These are phyloP conservation scores for Stictocephala bisonia DNA, from an alignment of 2,888 invertebrate genomes.

Conservation along the genomic window DNA sequence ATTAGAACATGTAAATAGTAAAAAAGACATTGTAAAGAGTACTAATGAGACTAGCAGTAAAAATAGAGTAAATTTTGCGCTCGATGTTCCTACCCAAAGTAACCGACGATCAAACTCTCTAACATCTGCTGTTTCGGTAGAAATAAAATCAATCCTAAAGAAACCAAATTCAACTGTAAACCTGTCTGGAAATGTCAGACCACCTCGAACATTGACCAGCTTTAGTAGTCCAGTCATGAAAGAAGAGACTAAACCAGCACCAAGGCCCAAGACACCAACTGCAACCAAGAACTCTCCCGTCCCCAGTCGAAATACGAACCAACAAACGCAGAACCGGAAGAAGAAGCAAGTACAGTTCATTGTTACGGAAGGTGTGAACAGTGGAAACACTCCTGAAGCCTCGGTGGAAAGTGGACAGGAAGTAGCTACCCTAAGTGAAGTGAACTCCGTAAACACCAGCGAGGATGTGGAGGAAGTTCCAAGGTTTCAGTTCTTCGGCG, in stretches of 20 bases:
- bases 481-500: slow-evolving; percentile 32
- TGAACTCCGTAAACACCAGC: background rate
- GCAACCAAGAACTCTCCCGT: slow-evolving; percentile 68
- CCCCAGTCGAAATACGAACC: slow-evolving; percentile 68
- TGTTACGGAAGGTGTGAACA: slow-evolving; percentile 49
- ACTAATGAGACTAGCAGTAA: slow-evolving; percentile 31
- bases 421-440: background rate
- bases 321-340: slow-evolving; percentile 67
- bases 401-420: background rate
- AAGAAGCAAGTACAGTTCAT: slow-evolving; percentile 64
- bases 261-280: slow-evolving; percentile 63
- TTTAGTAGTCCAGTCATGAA: background rate
- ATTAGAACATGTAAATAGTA: slow-evolving; percentile 24
- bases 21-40: background rate
- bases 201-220: background rate
- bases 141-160: slow-evolving; percentile 69
- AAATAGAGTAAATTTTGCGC: slow-evolving; percentile 47
- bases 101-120: slow-evolving; percentile 49
- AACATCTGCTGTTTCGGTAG: slow-evolving; percentile 52
- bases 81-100: slow-evolving; percentile 47
- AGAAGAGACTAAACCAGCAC: slow-evolving; percentile 49
- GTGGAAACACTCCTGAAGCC: background rate
- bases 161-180: slow-evolving; percentile 62
- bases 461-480: background rate
- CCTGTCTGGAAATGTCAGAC: slow-evolving; percentile 42